Percentiles rank a stretch among this genome's conserved stretches.
phyloP scores from a whole-genome alignment of 2,113 vertebrate species.

The Salvelinus fontinalis region DNA sequence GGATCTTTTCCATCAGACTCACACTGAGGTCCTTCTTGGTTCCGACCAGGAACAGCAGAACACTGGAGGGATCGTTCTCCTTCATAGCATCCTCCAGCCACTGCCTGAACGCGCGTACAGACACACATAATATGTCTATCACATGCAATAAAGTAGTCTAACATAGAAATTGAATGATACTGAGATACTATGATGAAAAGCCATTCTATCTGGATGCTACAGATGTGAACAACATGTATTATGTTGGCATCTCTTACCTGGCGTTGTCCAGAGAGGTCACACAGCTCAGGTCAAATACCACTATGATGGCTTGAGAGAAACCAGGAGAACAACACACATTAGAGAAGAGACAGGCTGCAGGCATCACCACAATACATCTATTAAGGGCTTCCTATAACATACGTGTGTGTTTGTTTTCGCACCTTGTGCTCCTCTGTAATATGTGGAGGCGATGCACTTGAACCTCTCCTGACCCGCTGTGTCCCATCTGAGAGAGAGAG shows the following conservation, averaged over 20 bases:
- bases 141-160: not conserved
- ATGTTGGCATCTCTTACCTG: conserved; percentile 68
- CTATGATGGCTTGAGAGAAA: conserved; percentile 82
- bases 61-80: conserved; percentile 90
- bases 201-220: too few relatives aligned
- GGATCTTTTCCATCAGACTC: conserved; percentile 57
- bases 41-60: conserved; percentile 92
- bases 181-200: too few relatives aligned
- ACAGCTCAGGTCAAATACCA: conserved; percentile 90
- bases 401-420: conserved; percentile 18
- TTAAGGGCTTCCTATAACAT: not conserved
- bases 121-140: conserved; percentile 3
- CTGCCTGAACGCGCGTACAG: conserved; percentile 73
- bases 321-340: not conserved
- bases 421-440: conserved; percentile 97
- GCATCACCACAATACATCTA: too few relatives aligned
- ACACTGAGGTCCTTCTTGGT: conserved; percentile 96
- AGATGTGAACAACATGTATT: not conserved
- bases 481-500: conserved; percentile 82
- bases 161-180: too few relatives aligned
- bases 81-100: conserved; percentile 94
- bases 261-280: conserved; percentile 83
- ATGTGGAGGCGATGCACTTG: conserved; percentile 96
- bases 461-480: conserved; percentile 95
- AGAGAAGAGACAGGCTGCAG: too few relatives aligned